These are phyloP conservation scores for Philotrypesis tridentata DNA, from an alignment of 1,140 invertebrate genomes.

Conservation along the genomic window DNA sequence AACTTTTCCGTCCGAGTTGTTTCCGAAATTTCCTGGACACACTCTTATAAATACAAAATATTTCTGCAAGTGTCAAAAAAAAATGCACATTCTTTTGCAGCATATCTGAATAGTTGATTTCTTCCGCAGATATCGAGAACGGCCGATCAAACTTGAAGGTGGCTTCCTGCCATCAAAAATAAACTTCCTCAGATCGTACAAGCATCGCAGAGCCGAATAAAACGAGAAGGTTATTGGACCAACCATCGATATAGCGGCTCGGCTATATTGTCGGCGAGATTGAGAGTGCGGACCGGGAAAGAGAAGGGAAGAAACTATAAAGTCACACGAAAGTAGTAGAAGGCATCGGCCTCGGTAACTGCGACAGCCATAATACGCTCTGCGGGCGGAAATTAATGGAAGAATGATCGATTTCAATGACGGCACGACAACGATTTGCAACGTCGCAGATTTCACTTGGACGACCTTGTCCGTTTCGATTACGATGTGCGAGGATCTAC, in stretches of 20 bases:
- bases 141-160: constrained; percentile 68
- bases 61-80: too few relatives aligned
- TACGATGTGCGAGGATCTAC: constrained; percentile 20
- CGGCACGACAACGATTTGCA: not conserved
- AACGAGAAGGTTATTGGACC: not conserved
- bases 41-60: too few relatives aligned
- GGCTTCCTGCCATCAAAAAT: constrained; percentile 71
- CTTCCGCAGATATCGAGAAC: constrained; percentile 66
- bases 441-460: constrained; percentile 41
- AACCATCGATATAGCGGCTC: not conserved
- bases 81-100: not conserved
- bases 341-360: not conserved
- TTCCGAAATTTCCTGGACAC: too few relatives aligned
- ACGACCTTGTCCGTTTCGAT: constrained; percentile 50
- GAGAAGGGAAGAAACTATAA: not conserved
- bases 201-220: constrained; percentile 64
- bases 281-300: not conserved
- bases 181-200: constrained; percentile 63
- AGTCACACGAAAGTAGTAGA: not conserved
- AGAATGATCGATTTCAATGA: not conserved
- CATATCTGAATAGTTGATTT: constrained; percentile 43
- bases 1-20: too few relatives aligned
- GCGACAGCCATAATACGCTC: not conserved
- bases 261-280: not conserved
- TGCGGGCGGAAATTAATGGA: not conserved